Evolutionary conservation across 1,140 invertebrate species (phyloP).

Genomic region (Conus ventricosus): DNA sequence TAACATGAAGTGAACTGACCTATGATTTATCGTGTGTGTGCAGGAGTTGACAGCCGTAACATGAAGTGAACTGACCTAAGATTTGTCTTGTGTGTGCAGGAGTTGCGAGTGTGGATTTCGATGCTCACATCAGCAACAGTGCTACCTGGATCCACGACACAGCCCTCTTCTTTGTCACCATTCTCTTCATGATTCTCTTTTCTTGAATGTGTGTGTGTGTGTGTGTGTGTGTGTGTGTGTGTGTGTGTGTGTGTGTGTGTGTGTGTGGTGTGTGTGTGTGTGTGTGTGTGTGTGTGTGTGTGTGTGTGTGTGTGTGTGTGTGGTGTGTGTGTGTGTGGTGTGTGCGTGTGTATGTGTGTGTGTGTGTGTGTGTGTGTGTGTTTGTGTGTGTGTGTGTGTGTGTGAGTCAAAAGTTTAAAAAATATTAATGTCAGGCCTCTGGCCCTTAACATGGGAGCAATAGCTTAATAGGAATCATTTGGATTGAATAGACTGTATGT

Average conservation of each 20-base stretch:
- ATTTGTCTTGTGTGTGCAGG: not conserved
- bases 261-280: slow-evolving; percentile 19
- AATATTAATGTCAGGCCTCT: too few species aligned
- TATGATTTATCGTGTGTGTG: too few species aligned
- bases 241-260: slow-evolving; percentile 20
- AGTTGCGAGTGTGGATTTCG: not conserved
- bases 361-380: slow-evolving; percentile 22
- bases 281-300: slow-evolving; percentile 20
- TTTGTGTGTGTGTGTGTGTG: slow-evolving; percentile 13
- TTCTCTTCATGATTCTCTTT: not conserved
- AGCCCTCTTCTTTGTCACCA: not conserved
- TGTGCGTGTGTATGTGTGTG: slow-evolving; percentile 15
- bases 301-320: slow-evolving; percentile 20
- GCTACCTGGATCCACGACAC: not conserved
- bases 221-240: slow-evolving; percentile 22
- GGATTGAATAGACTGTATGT: too few species aligned
- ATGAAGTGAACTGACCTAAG: too few species aligned
- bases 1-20: too few species aligned
- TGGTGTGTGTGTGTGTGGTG: slow-evolving; percentile 19
- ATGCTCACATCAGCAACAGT: not conserved
- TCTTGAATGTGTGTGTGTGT: slow-evolving; percentile 3
- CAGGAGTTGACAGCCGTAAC: too few species aligned
- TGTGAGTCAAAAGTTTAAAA: too few species aligned
- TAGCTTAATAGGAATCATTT: too few species aligned
- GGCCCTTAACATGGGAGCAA: too few species aligned